Evolutionary conservation across 2,797 vertebrate species (phyloP), one percentile per base, ranked within the genome.

Genomic region (Silurus lanzhouensis): DNA sequence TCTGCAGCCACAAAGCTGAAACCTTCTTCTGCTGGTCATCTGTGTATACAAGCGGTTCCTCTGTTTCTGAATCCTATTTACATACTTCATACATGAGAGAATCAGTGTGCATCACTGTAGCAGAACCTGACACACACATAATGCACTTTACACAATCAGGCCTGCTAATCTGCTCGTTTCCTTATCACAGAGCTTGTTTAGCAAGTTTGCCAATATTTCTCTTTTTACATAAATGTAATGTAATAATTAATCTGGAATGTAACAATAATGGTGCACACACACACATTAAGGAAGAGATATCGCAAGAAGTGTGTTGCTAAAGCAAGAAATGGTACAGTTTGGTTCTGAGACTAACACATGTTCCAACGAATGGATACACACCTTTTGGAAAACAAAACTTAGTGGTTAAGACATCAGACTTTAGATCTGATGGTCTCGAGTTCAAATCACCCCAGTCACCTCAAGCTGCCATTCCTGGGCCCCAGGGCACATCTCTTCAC

Each of bases 181-280:
- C 10, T 61, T 61, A 6, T n/a, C 57, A 7, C 76, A 22, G 76
- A 78, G 58, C 3, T 61, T 61, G 27, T 61, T 77, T 22, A 22
- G 58, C 76, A 61, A 12, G 27, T 78, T 78, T 61, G 48, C 6
- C 7, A 78, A 61, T 78, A 44, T 78, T 78, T 61, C 61, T 78
- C 31, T 78, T 22, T 77, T 61, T 9, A 44, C 31, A 22, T 78
- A 25, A 25, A 44, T 61, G 20, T 38, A 22, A 6, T 78, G 31
- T 8, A n/a, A 61, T 61, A 58, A 58, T 22, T 22, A 25, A 27
- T 27, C 27, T 52, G 48, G 48, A 52, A 52, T 52, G 48, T 9
- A 52, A 52, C 48, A 7, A 52, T 52, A 52, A 52, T 52, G 48
- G 48, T 10, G 1, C 48, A 52, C 48, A 52, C 48, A 52, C 48